A percentile compares a stretch with the other conserved stretches of the same genome.
Conservation (phyloP, 2,113 vertebrate genomes). For the Eudyptes chrysolophus region DNA sequence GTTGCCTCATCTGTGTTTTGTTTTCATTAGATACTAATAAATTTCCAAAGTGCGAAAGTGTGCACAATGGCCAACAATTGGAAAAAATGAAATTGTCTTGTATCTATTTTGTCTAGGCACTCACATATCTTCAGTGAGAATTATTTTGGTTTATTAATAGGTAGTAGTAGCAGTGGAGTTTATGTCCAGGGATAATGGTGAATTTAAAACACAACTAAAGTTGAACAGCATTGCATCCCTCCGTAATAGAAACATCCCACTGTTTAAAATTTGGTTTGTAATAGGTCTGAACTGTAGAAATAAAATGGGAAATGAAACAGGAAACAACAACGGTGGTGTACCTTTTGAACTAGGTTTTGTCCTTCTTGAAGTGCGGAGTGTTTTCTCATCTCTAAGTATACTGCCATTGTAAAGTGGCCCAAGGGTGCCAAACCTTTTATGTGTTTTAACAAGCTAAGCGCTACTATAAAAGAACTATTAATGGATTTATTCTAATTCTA, state of each 20-base stretch:
- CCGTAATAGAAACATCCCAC: neutral
- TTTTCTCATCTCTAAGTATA: conserved; percentile 42
- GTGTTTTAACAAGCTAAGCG: conserved; percentile 70
- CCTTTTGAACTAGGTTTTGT: conserved; percentile 25
- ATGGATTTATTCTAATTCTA: conserved; percentile 69
- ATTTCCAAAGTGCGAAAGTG: neutral
- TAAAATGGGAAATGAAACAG: neutral
- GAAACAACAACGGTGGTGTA: neutral
- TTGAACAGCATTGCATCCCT: neutral
- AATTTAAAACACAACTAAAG: neutral
- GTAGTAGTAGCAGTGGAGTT: neutral
- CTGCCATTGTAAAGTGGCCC: conserved; percentile 15
- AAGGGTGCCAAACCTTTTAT: conserved; percentile 58
- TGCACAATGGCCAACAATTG: neutral
- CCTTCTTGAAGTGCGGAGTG: neutral
- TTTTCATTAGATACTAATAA: neutral
- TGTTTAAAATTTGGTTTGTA: neutral
- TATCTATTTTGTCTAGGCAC: neutral
- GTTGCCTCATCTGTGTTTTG: neutral
- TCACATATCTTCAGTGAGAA: neutral
- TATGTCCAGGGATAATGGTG: neutral
- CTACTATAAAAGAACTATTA: conserved; percentile 63
- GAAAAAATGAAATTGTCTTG: neutral
- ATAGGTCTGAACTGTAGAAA: neutral
- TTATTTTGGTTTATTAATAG: neutral